These are phyloP conservation scores for Brachyalestes nurse DNA, from an alignment of 2,797 vertebrate species.

Conservation along the genomic window DNA sequence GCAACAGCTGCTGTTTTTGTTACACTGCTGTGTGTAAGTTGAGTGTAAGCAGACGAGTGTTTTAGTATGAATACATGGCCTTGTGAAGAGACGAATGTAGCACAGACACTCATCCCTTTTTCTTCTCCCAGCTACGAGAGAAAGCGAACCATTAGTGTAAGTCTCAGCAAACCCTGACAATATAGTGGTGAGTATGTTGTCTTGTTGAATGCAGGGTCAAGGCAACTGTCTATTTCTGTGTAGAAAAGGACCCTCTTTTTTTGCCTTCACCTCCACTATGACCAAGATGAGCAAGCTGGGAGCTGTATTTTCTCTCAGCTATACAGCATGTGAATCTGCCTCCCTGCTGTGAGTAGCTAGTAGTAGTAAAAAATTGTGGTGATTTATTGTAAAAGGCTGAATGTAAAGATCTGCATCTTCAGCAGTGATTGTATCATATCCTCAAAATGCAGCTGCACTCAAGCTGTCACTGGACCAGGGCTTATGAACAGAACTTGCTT, in stretches of 20 bases:
- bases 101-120: constrained; percentile 26
- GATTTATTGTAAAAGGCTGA: background rate
- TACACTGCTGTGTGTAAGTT: background rate
- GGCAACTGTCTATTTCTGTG: constrained; percentile 32
- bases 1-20: constrained; percentile 3
- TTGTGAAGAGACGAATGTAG: constrained; percentile 35
- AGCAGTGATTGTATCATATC: background rate
- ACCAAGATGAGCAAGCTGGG: background rate
- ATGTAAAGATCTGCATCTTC: constrained; percentile 12
- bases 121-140: constrained; percentile 9
- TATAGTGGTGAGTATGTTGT: constrained; percentile 15
- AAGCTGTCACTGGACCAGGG: background rate
- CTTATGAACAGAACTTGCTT: background rate
- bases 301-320: constrained; percentile 5
- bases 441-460: constrained; percentile 7
- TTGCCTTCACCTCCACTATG: constrained; percentile 22
- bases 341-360: constrained; percentile 1
- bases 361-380: background rate
- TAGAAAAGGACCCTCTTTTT: constrained; percentile 26
- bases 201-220: constrained; percentile 43
- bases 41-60: constrained; percentile 1
- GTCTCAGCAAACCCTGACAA: constrained; percentile 32
- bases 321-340: background rate
- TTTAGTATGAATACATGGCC: constrained; percentile 18
- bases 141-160: constrained; percentile 34